Evolutionary conservation across 2,888 invertebrate genomes (phyloP), one percentile per base, ranked within the genome.

Genomic region (Pseudanteris insignis): DNA sequence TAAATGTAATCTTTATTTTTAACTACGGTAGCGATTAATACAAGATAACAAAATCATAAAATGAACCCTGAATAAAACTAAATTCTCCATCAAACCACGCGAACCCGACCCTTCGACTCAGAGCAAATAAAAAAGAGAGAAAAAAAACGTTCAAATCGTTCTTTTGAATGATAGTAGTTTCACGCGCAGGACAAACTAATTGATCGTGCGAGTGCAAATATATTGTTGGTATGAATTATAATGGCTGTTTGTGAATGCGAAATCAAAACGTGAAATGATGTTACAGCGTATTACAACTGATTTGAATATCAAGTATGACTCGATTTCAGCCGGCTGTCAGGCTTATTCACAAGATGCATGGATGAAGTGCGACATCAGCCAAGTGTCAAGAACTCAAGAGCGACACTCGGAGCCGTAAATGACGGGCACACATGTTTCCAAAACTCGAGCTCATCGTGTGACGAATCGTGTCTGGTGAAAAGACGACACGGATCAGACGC

Each of bases 401-500:
- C 32, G 25, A 36, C 47, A 6, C 46, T 28, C 32, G 28, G 26
- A 15, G 0, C 11, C 6, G 48, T 36, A 50, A 44, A 44, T 37
- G 43, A 34, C 25, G 24, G 34, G 24, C 37, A 13, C 30, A 72
- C 76, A 72, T 77, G 76, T 76, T 78, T 76, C 70, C 75, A 73
- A 76, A 77, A 77, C 75, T 74, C 67, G 25, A 58, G 13, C 47
- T 65, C 53, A 30, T 37, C 46, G 72, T 70, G 68, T 74, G 68
- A 73, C 77, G 69, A 72, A 78, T 76, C 63, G 51, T 48, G 63
- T 53, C 53, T 34, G 47, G 13, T 48, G 50, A 33, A 59, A 53
- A 37, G 44, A 14, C 28, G 44, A 48, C 51, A 29, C 29, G 40
- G 30, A 65, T 64, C 57, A 43, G 53, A 55, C 53, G 33, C 44